Evolutionary conservation across 2,888 invertebrate species (phyloP).

Genomic region (Fabriciana adippe): DNA sequence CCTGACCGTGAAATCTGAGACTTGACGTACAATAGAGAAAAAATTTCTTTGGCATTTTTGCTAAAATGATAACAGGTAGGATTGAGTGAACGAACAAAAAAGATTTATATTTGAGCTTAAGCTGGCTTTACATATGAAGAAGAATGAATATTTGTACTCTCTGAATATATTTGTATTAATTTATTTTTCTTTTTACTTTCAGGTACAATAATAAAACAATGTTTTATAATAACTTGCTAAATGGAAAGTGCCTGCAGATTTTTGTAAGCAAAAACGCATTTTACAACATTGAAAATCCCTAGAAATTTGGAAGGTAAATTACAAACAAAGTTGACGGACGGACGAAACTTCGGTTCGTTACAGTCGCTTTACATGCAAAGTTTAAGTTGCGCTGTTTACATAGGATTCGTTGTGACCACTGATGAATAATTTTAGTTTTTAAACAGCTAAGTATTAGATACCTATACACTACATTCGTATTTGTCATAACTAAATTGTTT

Average conservation of each 20-base stretch:
- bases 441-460: background rate
- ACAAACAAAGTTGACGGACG: slow-evolving; percentile 20
- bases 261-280: slow-evolving; percentile 40
- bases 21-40: slow-evolving; percentile 6
- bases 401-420: slow-evolving; percentile 19
- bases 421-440: background rate
- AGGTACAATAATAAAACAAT: slow-evolving; percentile 36
- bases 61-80: background rate
- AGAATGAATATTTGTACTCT: background rate
- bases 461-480: background rate
- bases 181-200: slow-evolving; percentile 36
- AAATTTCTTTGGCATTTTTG: background rate
- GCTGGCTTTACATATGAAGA: too few relatives aligned
- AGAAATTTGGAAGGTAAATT: slow-evolving; percentile 12
- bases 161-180: slow-evolving; percentile 6
- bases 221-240: background rate
- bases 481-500: background rate
- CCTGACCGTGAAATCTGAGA: slow-evolving; percentile 55
- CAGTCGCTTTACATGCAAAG: slow-evolving; percentile 38
- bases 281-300: background rate
- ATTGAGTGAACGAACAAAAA: too few relatives aligned
- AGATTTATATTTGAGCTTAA: too few relatives aligned
- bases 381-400: slow-evolving; percentile 31
- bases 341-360: slow-evolving; percentile 40
- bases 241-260: slow-evolving; percentile 36